Conservation (phyloP, 2,113 vertebrate genomes). For the Ivindomyrus marchei region DNA sequence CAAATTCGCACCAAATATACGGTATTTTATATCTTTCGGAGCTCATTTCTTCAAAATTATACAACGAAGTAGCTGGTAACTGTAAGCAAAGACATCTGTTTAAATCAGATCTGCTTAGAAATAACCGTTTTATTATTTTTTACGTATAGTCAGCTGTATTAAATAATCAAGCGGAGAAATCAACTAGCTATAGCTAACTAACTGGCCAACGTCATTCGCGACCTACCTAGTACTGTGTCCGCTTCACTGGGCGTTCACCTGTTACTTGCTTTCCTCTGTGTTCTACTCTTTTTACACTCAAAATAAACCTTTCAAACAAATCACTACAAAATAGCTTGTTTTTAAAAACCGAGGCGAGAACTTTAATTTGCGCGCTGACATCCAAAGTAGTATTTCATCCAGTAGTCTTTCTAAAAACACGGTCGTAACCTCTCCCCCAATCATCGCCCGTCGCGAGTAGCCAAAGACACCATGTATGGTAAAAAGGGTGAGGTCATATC, state of each 20-base stretch:
- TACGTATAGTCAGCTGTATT: not conserved
- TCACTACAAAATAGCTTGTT: constrained; percentile 37
- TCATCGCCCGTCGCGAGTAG: constrained; percentile 40
- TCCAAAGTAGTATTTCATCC: constrained; percentile 35
- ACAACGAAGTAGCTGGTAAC: not conserved
- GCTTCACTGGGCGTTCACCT: constrained; percentile 18
- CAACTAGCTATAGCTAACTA: constrained; percentile 4
- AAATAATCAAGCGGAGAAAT: not conserved
- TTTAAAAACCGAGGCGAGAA: constrained; percentile 39
- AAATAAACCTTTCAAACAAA: constrained; percentile 42
- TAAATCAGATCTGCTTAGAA: not conserved
- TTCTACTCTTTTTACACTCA: not conserved
- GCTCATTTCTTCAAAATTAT: not conserved
- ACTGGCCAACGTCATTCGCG: not conserved
- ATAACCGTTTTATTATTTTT: not conserved
- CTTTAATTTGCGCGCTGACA: constrained; percentile 63
- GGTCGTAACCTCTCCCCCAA: constrained; percentile 50
- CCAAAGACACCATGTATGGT: constrained; percentile 44
- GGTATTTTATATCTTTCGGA: not conserved
- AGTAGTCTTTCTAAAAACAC: constrained; percentile 59
- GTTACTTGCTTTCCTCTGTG: constrained; percentile 20
- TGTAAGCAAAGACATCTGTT: not conserved
- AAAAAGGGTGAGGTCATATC: constrained; percentile 47
- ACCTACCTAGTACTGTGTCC: not conserved
- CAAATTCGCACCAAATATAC: not conserved